Percentiles rank a stretch among this genome's conserved stretches.
Evolutionary conservation across 2,113 vertebrate genomes (phyloP).

Genomic region (Crotalus horridus): DNA sequence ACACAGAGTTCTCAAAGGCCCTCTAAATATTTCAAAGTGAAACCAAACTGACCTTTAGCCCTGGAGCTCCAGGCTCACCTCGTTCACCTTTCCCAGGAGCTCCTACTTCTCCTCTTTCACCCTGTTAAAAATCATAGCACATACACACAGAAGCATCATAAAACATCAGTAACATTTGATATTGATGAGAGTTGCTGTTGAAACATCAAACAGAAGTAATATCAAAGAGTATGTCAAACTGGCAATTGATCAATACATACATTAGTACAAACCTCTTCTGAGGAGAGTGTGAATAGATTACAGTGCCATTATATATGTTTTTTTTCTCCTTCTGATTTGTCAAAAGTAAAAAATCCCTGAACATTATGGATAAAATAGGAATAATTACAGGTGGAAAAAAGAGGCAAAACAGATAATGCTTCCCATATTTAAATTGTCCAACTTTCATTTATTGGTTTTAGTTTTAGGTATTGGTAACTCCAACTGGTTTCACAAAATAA

Average conservation of each 20-base stretch:
- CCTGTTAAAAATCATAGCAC: slow-evolving; percentile 69
- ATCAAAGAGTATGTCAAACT: slow-evolving; percentile 17
- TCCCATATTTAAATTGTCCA: not conserved
- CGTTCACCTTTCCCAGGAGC: slow-evolving; percentile 87
- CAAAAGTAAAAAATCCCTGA: not conserved
- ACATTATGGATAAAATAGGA: not conserved
- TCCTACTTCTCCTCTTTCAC: slow-evolving; percentile 88
- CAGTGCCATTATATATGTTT: not conserved
- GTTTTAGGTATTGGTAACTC: not conserved
- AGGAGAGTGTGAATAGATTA: not conserved
- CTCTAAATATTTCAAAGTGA: not conserved
- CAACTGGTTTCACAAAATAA: not conserved
- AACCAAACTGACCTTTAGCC: slow-evolving; percentile 83
- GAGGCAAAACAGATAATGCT: not conserved
- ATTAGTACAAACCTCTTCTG: not conserved
- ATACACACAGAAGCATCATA: not conserved
- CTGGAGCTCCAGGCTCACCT: slow-evolving; percentile 81
- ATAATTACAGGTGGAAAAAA: not conserved
- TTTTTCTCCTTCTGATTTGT: not conserved
- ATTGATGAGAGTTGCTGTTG: not conserved
- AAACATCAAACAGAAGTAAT: slow-evolving; percentile 2
- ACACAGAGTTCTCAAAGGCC: not conserved
- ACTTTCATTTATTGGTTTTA: not conserved
- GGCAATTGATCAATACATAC: not conserved
- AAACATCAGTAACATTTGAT: not conserved